phyloP scores from a whole-genome alignment of 2,113 vertebrate species.

The Mesoclemmys tuberculata region DNA sequence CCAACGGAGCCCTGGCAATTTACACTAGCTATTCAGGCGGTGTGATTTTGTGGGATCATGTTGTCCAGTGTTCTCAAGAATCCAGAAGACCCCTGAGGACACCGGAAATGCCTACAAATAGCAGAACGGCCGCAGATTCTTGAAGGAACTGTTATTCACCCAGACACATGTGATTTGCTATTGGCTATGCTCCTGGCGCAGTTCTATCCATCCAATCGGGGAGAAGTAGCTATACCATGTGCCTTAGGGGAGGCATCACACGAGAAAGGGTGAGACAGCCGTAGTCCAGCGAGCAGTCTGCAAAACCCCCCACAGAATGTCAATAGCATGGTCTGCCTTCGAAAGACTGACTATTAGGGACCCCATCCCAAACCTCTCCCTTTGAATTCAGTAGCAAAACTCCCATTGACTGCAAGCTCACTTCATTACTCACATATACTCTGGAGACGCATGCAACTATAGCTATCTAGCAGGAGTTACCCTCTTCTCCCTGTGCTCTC shows the following conservation, averaged over 20 bases:
- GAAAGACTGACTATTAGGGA: too few relatives aligned
- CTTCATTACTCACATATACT: not conserved
- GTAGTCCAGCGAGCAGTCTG: not conserved
- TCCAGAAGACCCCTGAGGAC: not conserved
- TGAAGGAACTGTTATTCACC: accelerated
- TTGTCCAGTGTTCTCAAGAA: accelerated
- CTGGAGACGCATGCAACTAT: not conserved
- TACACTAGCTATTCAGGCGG: not conserved
- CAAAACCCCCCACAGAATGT: not conserved
- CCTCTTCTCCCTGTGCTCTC: too few relatives aligned
- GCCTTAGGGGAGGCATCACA: accelerated
- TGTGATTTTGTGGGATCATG: accelerated
- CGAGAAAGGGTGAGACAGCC: not conserved
- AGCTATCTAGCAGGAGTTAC: too few relatives aligned
- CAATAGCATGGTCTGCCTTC: not conserved
- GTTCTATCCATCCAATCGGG: accelerated
- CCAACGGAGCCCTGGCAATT: not conserved
- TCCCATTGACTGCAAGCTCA: not conserved
- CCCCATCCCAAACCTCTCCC: too few relatives aligned
- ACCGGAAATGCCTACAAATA: not conserved
- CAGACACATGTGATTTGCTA: not conserved
- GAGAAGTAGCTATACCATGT: not conserved
- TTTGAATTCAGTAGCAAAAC: too few relatives aligned
- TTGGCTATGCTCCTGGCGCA: not conserved
- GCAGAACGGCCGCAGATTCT: accelerated